A percentile compares a stretch with the other conserved stretches of the same genome.
Evolutionary conservation across 2,888 invertebrate species (phyloP).

Genomic region (Theodoxus fluviatilis): DNA sequence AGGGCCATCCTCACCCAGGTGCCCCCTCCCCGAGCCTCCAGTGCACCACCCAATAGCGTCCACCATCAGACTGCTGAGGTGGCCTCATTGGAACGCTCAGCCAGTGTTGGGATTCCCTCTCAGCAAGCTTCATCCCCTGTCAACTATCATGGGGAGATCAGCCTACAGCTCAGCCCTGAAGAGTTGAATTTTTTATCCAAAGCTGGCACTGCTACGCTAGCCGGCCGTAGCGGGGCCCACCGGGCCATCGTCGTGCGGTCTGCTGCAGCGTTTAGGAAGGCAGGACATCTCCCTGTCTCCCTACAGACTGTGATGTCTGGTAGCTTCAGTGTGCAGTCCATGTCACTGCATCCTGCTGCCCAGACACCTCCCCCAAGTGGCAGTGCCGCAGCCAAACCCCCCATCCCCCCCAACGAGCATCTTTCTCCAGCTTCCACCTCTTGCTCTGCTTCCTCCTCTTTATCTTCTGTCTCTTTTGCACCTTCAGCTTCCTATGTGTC

Average conservation of each 20-base stretch:
- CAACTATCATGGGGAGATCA: constrained; percentile 30
- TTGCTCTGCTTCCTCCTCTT: no score
- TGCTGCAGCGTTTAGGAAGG: constrained; percentile 12
- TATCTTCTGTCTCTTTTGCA: no score
- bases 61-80: constrained; percentile 28
- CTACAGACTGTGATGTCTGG: constrained; percentile 32
- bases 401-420: no score
- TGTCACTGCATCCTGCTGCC: constrained; percentile 28
- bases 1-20: constrained; percentile 37
- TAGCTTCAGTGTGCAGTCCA: constrained; percentile 32
- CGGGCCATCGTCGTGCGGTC: constrained; percentile 20
- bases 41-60: constrained; percentile 46
- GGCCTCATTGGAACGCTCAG: constrained; percentile 46
- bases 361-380: constrained; percentile 23
- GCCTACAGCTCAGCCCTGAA: constrained; percentile 34
- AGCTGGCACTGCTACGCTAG: constrained; percentile 54
- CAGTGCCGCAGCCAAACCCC: constrained; percentile 25
- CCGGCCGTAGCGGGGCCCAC: constrained; percentile 44
- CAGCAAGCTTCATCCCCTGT: constrained; percentile 24
- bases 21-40: constrained; percentile 48
- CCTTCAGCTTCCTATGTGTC: no score
- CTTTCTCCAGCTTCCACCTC: no score
- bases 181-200: constrained; percentile 54
- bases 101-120: constrained; percentile 47
- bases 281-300: background rate